Base-by-base conservation (phyloP, 2,797 vertebrate genomes). In the Rhodeus uyekii region DNA sequence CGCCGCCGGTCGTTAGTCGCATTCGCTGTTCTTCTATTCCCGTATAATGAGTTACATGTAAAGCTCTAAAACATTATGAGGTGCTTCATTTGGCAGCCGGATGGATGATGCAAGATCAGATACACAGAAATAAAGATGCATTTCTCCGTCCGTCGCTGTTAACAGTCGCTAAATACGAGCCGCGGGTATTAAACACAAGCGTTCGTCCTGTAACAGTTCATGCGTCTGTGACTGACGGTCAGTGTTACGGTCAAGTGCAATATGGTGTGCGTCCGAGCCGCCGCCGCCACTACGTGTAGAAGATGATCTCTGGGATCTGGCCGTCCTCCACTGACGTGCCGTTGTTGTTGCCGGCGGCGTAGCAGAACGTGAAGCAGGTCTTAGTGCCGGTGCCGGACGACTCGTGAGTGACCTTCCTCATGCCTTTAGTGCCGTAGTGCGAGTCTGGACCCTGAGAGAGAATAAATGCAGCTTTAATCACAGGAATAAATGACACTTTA, bases 281-380 rank as follows among this genome's bases (percentile, higher is more conserved):
- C 78, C 85, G 85, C 86, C 74, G 88, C n/a, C n/a, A 91, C 91
- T 96, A 99, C 91, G 96, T 99, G 90, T 99, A 98, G 94, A 99
- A 99, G 93, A 99, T 99, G 90, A 99, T 97, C 93, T 99, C 98
- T 14, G 98, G 98, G 90, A 99, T 99, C 88, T 99, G 98, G 91
- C 98, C 98, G 65, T 99, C 98, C 93, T 99, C 98, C 91, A 98
- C 97, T 0, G 98, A 99, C 60, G 98, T 99, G 88, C 98, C 98
- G 6, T 99, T 99, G 87, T 99, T 99, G 93, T 99, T 99, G 87
- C 98, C 98, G 0, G 97, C 97, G 7, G 97, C 97, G 84, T 97
- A 98, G 91, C 96, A 98, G 92, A 99, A 99, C 85, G 96, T 96
- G 93, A 99, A 99, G 78, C 95, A 96, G 19, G 98, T 99, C 94